A percentile compares a stretch with the other conserved stretches of the same genome.
Evolutionary conservation across 2,113 vertebrate species (phyloP).

Genomic region (Verasper variegatus): DNA sequence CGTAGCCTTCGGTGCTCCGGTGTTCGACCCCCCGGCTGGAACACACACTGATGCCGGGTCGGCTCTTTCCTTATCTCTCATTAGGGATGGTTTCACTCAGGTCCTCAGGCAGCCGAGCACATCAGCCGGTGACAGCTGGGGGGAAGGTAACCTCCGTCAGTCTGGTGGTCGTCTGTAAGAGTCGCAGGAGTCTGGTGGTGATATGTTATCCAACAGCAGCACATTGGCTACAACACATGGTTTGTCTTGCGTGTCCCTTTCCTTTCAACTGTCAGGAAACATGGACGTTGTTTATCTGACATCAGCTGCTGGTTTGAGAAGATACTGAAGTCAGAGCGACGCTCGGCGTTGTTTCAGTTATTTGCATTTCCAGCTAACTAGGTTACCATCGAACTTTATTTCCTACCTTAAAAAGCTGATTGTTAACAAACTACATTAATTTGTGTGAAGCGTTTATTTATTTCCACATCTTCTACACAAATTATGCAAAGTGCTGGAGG

Average conservation of each 20-base stretch:
- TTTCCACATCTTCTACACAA: neutral
- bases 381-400: neutral
- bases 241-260: neutral
- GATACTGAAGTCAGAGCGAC: neutral
- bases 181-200: conserved; percentile 8
- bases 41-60: neutral
- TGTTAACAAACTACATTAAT: no score
- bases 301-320: no score
- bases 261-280: conserved; percentile 2
- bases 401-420: no score
- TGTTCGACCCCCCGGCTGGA: conserved; percentile 1
- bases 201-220: conserved; percentile 13
- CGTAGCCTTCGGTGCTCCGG: neutral
- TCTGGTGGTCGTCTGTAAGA: neutral
- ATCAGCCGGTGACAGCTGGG: conserved; percentile 31
- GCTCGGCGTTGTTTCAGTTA: neutral
- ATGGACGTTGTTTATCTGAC: neutral
- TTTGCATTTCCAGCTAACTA: neutral
- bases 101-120: conserved; percentile 30
- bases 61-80: conserved; percentile 43
- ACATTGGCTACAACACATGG: neutral
- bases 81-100: conserved; percentile 34
- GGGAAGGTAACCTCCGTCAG: conserved; percentile 14
- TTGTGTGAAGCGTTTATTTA: neutral
- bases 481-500: no score